phyloP scores from a whole-genome alignment of 2,888 invertebrate species.

The Tetrapedia diversipes region DNA sequence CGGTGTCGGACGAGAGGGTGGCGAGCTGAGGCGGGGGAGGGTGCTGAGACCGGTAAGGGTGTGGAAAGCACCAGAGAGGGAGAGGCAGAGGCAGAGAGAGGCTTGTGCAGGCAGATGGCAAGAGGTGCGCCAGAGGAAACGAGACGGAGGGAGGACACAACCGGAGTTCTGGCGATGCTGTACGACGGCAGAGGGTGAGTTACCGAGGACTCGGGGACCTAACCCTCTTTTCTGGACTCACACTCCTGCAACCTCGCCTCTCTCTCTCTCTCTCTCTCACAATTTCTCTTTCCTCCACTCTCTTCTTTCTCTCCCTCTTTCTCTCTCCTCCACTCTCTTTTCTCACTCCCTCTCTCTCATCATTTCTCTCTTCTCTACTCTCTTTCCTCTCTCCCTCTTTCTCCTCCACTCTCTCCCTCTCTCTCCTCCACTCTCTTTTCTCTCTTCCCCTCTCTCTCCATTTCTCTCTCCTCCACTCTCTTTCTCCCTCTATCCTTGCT shows the following conservation, averaged over 20 bases:
- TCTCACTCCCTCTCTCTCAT: too few species aligned
- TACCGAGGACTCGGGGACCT: conserved; percentile 79
- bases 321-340: too few species aligned
- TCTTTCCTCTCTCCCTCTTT: too few species aligned
- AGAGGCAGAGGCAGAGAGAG: conserved; percentile 18
- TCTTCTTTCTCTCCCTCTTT: too few species aligned
- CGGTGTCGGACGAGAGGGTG: conserved; percentile 74
- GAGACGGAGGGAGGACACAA: conserved; percentile 70
- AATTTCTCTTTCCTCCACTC: too few species aligned
- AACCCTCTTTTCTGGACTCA: conserved; percentile 81
- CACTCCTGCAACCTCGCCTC: conserved; percentile 76
- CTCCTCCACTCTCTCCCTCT: too few species aligned
- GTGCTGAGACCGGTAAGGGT: conserved; percentile 64
- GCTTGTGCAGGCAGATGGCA: conserved; percentile 56
- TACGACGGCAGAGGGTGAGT: conserved; percentile 73
- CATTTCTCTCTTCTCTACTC: too few species aligned
- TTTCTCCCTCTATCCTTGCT: too few species aligned
- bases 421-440: too few species aligned
- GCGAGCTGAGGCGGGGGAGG: conserved; percentile 51
- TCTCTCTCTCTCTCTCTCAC: too few species aligned
- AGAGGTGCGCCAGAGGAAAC: conserved; percentile 62
- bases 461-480: too few species aligned
- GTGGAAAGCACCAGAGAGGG: conserved; percentile 46
- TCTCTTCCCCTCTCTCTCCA: too few species aligned
- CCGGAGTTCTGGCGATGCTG: conserved; percentile 78